Conservation (phyloP, 92 coral and sea anemone genomes). For the Porites evermanni region DNA sequence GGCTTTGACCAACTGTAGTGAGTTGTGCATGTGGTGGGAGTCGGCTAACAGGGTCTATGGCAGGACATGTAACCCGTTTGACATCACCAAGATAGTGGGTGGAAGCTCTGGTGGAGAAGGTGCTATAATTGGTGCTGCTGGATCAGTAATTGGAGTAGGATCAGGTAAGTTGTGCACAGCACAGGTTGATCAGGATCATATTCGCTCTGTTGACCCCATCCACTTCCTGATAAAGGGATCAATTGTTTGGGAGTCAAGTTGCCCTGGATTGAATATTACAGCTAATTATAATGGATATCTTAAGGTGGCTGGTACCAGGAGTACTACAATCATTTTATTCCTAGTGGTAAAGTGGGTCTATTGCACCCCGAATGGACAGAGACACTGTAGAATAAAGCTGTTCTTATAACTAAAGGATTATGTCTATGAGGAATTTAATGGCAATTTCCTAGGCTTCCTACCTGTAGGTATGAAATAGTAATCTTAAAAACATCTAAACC, state of each 20-base stretch:
- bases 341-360: too few relatives aligned
- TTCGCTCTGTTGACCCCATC: neutral
- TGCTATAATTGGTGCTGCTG: constrained; percentile 93
- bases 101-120: constrained; percentile 99
- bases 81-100: constrained; percentile 83
- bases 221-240: neutral
- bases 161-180: constrained; percentile 69
- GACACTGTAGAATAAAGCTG: too few relatives aligned
- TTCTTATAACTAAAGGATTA: too few relatives aligned
- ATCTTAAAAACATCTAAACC: neutral
- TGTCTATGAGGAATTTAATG: too few relatives aligned
- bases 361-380: too few relatives aligned
- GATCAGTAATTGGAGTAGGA: constrained; percentile 93
- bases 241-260: too few relatives aligned
- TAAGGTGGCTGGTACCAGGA: too few relatives aligned
- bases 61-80: constrained; percentile 85
- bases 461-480: neutral
- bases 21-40: constrained; percentile 99
- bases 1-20: constrained; percentile 91
- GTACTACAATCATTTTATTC: too few relatives aligned
- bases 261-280: too few relatives aligned
- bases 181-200: neutral
- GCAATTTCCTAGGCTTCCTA: too few relatives aligned
- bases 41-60: constrained; percentile 93
- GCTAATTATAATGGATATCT: too few relatives aligned